phyloP scores from a whole-genome alignment of 2,888 invertebrate genomes.

The Theretra japonica region DNA sequence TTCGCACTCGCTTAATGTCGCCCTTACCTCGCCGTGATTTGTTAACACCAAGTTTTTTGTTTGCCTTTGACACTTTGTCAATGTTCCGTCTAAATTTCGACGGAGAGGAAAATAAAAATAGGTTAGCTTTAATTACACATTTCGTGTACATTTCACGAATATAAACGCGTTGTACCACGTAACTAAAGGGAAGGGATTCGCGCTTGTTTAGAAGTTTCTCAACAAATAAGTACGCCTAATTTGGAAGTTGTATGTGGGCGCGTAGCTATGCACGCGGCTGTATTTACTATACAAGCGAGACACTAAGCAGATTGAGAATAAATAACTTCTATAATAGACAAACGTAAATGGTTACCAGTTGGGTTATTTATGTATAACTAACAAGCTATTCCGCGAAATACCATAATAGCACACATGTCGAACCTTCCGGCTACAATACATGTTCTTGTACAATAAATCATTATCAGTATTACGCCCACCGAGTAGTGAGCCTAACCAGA shows the following conservation, averaged over 20 bases:
- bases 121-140: neutral
- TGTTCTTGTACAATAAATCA: constrained; percentile 41
- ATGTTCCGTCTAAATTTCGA: constrained; percentile 14
- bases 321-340: neutral
- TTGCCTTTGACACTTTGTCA: constrained; percentile 31
- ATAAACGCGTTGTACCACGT: neutral
- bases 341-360: neutral
- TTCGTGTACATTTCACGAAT: neutral
- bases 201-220: neutral
- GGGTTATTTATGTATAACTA: constrained; percentile 21
- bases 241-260: constrained; percentile 2
- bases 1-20: constrained; percentile 73
- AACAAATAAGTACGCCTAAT: constrained; percentile 16
- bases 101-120: neutral
- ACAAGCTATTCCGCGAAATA: constrained; percentile 16
- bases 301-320: constrained; percentile 9
- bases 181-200: neutral
- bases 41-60: constrained; percentile 65
- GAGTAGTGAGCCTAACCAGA: constrained; percentile 46
- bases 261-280: neutral
- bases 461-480: constrained; percentile 40
- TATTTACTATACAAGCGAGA: neutral
- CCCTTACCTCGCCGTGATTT: constrained; percentile 66
- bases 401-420: constrained; percentile 24
- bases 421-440: constrained; percentile 32